These are phyloP conservation scores for Cistogaster globosa DNA, from an alignment of 2,888 invertebrate species.

Conservation along the genomic window DNA sequence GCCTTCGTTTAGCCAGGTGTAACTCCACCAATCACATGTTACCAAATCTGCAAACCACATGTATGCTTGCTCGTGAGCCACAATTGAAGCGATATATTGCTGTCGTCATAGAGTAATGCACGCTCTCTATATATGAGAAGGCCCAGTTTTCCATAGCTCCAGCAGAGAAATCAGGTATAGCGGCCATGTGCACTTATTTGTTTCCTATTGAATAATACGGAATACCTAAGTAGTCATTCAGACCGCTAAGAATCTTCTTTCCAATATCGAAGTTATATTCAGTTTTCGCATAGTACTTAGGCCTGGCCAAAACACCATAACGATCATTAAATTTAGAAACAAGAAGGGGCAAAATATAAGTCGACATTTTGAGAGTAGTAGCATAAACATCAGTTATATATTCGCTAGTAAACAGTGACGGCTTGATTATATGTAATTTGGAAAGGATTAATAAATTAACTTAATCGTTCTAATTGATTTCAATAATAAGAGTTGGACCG, in stretches of 20 bases:
- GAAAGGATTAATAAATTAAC: constrained; percentile 11
- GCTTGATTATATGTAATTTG: no score
- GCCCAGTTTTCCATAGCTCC: constrained; percentile 97
- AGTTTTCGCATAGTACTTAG: constrained; percentile 87
- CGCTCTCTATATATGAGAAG: constrained; percentile 91
- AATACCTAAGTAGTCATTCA: no score
- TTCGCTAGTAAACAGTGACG: constrained; percentile 53
- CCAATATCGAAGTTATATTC: constrained; percentile 87
- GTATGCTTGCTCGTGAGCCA: constrained; percentile 84
- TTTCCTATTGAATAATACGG: constrained; percentile 84
- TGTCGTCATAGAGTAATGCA: constrained; percentile 86
- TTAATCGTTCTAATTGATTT: constrained; percentile 74
- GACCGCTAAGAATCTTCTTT: constrained; percentile 83
- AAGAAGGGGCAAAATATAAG: constrained; percentile 91
- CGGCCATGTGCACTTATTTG: constrained; percentile 92
- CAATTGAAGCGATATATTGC: constrained; percentile 86
- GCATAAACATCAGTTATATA: constrained; percentile 78
- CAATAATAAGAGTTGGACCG: constrained; percentile 76
- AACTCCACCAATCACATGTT: constrained; percentile 84
- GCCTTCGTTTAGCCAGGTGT: constrained; percentile 87
- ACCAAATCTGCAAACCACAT: constrained; percentile 88
- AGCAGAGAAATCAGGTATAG: constrained; percentile 91
- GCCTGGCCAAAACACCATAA: constrained; percentile 86
- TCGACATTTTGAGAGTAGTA: constrained; percentile 87
- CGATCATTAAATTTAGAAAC: constrained; percentile 85